Conservation (phyloP, 2,888 invertebrate genomes). For the Pomacea canaliculata region DNA sequence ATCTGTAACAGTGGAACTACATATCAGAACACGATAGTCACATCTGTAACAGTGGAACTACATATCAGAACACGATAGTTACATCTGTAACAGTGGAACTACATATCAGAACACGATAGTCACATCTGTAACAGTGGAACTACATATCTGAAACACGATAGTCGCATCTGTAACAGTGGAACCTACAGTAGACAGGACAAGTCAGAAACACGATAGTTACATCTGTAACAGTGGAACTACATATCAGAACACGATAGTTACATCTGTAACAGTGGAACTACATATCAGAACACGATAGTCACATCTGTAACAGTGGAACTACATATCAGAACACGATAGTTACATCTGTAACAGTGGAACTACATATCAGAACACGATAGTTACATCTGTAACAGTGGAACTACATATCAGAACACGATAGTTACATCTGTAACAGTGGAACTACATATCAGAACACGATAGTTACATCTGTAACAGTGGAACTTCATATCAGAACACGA, state of each 20-base stretch:
- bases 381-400: too few species aligned
- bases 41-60: background rate
- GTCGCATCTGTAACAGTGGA: background rate
- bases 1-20: background rate
- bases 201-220: background rate
- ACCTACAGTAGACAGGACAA: too few species aligned
- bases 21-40: background rate
- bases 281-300: too few species aligned
- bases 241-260: background rate
- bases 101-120: background rate
- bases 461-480: background rate
- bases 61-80: background rate
- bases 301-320: background rate
- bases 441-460: background rate
- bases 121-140: background rate
- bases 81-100: background rate
- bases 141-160: too few species aligned
- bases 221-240: background rate
- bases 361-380: too few species aligned
- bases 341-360: background rate
- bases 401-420: background rate
- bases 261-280: background rate
- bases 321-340: background rate
- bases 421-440: background rate
- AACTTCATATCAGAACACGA: background rate